phyloP scores from a whole-genome alignment of 2,113 vertebrate species.

The Dasyprocta punctata region DNA sequence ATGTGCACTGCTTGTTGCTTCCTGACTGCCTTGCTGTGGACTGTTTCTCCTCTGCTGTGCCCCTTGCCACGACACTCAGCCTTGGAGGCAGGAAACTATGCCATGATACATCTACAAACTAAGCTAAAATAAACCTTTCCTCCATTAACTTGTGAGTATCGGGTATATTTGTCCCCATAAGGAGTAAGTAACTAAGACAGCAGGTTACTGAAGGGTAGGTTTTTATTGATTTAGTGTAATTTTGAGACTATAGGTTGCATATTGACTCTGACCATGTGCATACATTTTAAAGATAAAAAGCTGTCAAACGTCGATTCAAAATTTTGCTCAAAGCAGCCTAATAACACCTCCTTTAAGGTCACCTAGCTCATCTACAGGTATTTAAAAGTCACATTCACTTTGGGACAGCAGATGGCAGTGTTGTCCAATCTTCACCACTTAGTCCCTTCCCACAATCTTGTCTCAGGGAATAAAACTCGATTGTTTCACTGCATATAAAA shows the following conservation, averaged over 20 bases:
- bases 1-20: background rate
- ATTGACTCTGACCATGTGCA: background rate
- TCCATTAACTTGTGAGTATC: background rate
- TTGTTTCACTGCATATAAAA: constrained; percentile 85
- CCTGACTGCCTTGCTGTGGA: background rate
- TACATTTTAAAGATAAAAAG: constrained; percentile 30
- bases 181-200: background rate
- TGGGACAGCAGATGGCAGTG: constrained; percentile 84
- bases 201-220: background rate
- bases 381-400: background rate
- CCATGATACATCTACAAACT: background rate
- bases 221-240: constrained; percentile 9
- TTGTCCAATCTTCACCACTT: constrained; percentile 76
- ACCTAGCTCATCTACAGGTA: background rate
- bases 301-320: background rate
- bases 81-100: background rate
- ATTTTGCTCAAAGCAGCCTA: background rate
- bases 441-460: background rate
- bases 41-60: background rate
- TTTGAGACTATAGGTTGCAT: background rate
- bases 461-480: constrained; percentile 78
- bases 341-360: background rate
- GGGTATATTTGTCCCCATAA: background rate
- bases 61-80: too few relatives aligned
- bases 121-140: background rate